These are phyloP conservation scores for Cyrtorhinus lividipennis DNA, from an alignment of 1,140 invertebrate species.

Conservation along the genomic window DNA sequence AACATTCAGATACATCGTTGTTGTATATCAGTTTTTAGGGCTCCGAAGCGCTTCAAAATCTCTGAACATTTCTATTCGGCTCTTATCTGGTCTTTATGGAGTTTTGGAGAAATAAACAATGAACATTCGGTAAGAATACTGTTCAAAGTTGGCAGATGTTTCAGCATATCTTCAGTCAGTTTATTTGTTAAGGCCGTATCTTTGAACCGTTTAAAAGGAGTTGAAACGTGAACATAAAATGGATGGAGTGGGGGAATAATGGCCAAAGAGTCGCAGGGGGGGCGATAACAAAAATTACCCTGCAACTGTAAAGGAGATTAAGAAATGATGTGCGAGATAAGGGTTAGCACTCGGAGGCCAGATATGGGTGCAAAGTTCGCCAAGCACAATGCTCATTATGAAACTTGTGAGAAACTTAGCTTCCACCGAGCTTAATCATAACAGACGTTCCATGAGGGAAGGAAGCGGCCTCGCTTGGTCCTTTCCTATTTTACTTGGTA, in stretches of 20 bases:
- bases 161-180: too few species aligned
- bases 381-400: constrained; percentile 3
- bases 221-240: too few species aligned
- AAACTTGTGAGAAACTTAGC: constrained; percentile 3
- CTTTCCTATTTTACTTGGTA: constrained; percentile 8
- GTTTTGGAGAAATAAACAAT: too few species aligned
- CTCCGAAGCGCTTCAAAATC: too few species aligned
- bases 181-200: too few species aligned
- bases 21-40: too few species aligned
- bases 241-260: not conserved
- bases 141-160: too few species aligned
- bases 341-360: not conserved
- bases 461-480: not conserved
- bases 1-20: too few species aligned
- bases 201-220: too few species aligned
- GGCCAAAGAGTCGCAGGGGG: not conserved
- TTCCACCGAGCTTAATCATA: not conserved
- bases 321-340: not conserved
- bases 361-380: not conserved
- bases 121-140: too few species aligned
- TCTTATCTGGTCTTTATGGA: too few species aligned
- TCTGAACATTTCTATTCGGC: too few species aligned
- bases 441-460: constrained; percentile 1
- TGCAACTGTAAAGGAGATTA: not conserved
- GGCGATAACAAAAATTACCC: not conserved